Evolutionary conservation across 2,113 vertebrate species (phyloP), one percentile per base, ranked within the genome.

Genomic region (Gavia stellata): DNA sequence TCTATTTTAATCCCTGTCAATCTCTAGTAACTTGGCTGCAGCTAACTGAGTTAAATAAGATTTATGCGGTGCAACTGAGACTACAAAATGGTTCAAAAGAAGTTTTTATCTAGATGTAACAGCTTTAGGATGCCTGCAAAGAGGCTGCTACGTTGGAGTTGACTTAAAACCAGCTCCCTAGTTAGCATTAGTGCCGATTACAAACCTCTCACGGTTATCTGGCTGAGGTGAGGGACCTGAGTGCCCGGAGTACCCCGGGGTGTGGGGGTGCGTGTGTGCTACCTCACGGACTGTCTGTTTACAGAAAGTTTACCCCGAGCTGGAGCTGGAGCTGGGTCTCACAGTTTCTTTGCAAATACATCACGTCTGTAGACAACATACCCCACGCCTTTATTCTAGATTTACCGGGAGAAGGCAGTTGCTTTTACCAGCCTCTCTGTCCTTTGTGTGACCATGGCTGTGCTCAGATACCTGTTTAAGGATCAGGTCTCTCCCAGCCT

Each of bases 321-420:
- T 3, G 5, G 19, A 66, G 26, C 29, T 55, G 10, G 17, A 90
- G 13, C 24, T 3, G 5, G 19, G 24, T 63, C 47, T 53, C 15
- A 6, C 20, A 12, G 26, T n/a, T 68, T 45, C 72, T 80, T 63
- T 59, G 17, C 38, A 80, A 38, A 89, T 3, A 12, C 11, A 8
- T 8, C 33, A 21, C 0, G 0, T 11, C 31, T n/a, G 23, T 3
- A 31, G 42, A 26, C 13, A 24, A 16, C 36, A 16, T 12, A 36
- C 3, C 29, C 29, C 16, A 4, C 2, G 8, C 10, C 7, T 52
- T 56, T 26, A 21, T 12, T 53, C 38, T 20, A 12, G 36, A 28
- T 44, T 38, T 26, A 9, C 15, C 0, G 1, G 6, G 25, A 90
- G 18, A 4, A 56, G 17, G 4, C 6, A 75, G 36, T 3, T 55